These are phyloP conservation scores for Cyphomyrus discorhynchus DNA, from an alignment of 2,113 vertebrate genomes.

Conservation along the genomic window DNA sequence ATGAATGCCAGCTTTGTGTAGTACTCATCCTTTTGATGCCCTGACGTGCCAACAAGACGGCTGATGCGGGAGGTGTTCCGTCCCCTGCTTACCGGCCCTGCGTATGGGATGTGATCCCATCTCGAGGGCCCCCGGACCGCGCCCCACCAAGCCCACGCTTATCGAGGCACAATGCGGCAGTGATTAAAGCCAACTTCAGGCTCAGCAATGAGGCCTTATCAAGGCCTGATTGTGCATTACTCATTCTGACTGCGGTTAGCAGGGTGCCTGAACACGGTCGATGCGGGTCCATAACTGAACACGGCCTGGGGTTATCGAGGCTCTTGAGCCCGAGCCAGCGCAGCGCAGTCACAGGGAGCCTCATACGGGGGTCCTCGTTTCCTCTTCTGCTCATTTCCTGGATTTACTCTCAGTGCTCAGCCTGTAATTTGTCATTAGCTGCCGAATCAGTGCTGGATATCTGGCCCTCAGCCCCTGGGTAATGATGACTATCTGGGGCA, in stretches of 20 bases:
- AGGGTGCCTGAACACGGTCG: background rate
- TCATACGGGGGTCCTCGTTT: background rate
- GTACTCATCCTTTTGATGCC: background rate
- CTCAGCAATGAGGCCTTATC: background rate
- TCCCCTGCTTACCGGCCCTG: background rate
- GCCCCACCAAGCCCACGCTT: background rate
- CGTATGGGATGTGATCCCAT: background rate
- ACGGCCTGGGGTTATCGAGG: background rate
- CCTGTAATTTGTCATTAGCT: slow-evolving; percentile 5
- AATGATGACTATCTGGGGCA: slow-evolving; percentile 50
- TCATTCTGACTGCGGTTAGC: background rate
- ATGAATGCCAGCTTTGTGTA: slow-evolving; percentile 15
- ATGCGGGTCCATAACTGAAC: background rate
- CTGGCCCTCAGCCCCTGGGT: slow-evolving; percentile 37
- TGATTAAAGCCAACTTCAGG: background rate
- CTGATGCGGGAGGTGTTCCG: background rate
- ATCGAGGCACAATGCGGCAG: background rate
- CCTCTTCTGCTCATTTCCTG: background rate
- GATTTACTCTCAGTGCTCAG: background rate
- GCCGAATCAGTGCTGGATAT: slow-evolving; percentile 23
- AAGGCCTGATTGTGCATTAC: background rate
- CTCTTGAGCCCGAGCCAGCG: background rate
- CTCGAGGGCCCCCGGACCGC: background rate
- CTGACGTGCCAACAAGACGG: background rate
- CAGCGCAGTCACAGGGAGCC: background rate